Evolutionary conservation across 2,113 vertebrate species (phyloP), one percentile per base, ranked within the genome.

Genomic region (Nesogale talazaci): DNA sequence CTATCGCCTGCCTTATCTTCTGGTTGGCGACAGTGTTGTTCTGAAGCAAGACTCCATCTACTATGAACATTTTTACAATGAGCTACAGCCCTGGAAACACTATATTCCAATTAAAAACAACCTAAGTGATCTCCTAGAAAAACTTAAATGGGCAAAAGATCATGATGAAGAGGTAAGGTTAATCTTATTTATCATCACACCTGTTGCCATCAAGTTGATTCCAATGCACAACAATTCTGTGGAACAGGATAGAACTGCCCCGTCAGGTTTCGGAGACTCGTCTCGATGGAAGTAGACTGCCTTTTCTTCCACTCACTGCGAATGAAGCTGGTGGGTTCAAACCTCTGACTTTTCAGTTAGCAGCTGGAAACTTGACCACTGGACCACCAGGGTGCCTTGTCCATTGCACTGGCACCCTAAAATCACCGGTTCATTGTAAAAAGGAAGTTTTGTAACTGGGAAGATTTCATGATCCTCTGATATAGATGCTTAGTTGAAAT

Each of bases 21-120:
- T 99, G 70, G 99, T 98, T 3, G 99, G 99, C 46, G 98, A 99
- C 98, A 99, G 99, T 1, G 98, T 99, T n/a, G 99, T 99, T 40
- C 96, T 99, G 31, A 99, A 99, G 97, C 99, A 99, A 96, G 99
- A 99, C 61, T 99, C 99, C 29, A 97, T 98, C 92, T 99, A 99
- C 97, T 99, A 99, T 0, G 99, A 99, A 89, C 99, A 99, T 96
- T 99, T 99, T 96, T 99, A 99, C 97, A 98, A 98, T 0, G 98
- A 99, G 89, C 98, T 99, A 42, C 97, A 96, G 88, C 98, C 99
- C 0, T 99, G 99, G 99, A 98, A 98, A 90, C 99, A 99, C 90
- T 99, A 99, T 94, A 98, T 99, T 96, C 99, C 99, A 0, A 97
- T 99, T 84, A 98, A 98, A 94, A 98, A 98, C 25, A 99, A 99